Evolutionary conservation across 1,140 invertebrate species (phyloP).

Genomic region (Penaeus chinensis): DNA sequence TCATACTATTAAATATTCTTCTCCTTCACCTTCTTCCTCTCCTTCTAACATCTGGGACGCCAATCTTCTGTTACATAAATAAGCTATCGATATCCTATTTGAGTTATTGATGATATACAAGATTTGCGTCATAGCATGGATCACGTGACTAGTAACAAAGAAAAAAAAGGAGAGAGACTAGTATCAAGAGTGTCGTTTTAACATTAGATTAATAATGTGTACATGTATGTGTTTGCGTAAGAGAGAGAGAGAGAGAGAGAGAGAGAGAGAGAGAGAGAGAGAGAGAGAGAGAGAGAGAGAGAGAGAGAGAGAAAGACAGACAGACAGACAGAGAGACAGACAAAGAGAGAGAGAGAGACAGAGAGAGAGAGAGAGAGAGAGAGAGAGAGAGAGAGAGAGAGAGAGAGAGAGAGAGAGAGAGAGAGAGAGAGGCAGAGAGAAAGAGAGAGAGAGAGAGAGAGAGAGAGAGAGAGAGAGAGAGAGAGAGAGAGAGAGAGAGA

Average conservation of each 20-base stretch:
- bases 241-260: constrained; percentile 7
- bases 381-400: too few species aligned
- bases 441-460: background rate
- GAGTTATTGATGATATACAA: background rate
- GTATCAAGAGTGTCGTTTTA: background rate
- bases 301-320: background rate
- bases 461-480: background rate
- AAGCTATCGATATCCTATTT: background rate
- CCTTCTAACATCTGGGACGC: background rate
- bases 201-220: background rate
- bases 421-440: background rate
- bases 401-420: too few species aligned
- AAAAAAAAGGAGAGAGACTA: background rate
- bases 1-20: background rate
- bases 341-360: background rate
- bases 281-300: too few species aligned
- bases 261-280: background rate
- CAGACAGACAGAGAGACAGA: background rate
- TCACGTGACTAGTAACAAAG: background rate
- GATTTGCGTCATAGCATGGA: background rate
- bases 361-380: background rate
- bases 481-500: background rate
- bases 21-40: background rate
- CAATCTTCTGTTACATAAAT: background rate
- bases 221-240: background rate